Percentiles rank a stretch among this genome's conserved stretches.
Conservation (phyloP, 2,888 invertebrate species). For the Cetonia aurata region DNA sequence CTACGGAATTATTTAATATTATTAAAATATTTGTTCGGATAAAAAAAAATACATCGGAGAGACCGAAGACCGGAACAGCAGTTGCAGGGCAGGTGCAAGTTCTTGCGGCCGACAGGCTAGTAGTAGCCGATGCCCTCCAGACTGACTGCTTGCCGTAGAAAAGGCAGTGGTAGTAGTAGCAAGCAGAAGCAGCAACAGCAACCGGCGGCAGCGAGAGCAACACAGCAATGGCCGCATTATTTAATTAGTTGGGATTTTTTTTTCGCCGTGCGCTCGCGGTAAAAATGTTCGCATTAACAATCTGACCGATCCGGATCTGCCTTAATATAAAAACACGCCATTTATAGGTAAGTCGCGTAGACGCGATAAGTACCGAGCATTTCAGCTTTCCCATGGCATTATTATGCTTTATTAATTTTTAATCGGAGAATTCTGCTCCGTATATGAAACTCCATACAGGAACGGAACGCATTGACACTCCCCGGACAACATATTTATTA, state of each 20-base stretch:
- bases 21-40: conserved; percentile 63
- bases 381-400: conserved; percentile 40
- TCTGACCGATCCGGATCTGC: conserved; percentile 63
- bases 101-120: conserved; percentile 55
- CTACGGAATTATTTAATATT: conserved; percentile 65
- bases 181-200: conserved; percentile 59
- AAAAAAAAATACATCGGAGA: conserved; percentile 54
- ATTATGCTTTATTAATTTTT: conserved; percentile 40
- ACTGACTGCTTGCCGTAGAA: conserved; percentile 55
- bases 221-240: conserved; percentile 60
- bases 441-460: conserved; percentile 30
- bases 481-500: conserved; percentile 32
- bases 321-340: conserved; percentile 57
- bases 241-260: conserved; percentile 64
- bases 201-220: conserved; percentile 61
- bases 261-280: conserved; percentile 49
- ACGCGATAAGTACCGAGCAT: conserved; percentile 45
- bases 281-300: conserved; percentile 60
- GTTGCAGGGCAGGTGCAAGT: conserved; percentile 62
- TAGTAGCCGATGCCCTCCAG: conserved; percentile 60
- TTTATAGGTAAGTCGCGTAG: conserved; percentile 58
- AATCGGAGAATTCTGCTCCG: conserved; percentile 38
- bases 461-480: conserved; percentile 35
- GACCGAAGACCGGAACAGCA: conserved; percentile 59
- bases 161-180: conserved; percentile 50